These are phyloP conservation scores for Botrylloides violaceus DNA, from an alignment of 23 tunicate species.

Conservation along the genomic window DNA sequence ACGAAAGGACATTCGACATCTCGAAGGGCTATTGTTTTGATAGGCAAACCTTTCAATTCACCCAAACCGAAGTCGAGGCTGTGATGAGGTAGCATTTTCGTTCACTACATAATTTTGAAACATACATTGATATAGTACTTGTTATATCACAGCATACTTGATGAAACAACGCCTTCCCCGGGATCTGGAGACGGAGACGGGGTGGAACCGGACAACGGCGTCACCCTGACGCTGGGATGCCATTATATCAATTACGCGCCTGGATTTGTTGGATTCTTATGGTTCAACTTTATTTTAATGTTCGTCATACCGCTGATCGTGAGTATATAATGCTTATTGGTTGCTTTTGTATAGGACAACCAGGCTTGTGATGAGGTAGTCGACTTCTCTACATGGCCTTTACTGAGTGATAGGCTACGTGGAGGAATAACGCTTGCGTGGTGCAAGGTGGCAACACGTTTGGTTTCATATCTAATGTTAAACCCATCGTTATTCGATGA, in stretches of 20 bases:
- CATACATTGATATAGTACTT: too few species aligned
- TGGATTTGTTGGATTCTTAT: slow-evolving; percentile 16
- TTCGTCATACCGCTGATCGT: slow-evolving; percentile 20
- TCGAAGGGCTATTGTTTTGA: not conserved
- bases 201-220: not conserved
- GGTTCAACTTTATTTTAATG: slow-evolving; percentile 22
- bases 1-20: not conserved
- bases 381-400: too few species aligned
- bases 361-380: too few species aligned
- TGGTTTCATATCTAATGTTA: too few species aligned
- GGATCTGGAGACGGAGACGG: not conserved
- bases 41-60: not conserved
- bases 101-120: too few species aligned
- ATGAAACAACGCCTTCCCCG: not conserved
- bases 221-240: not conserved
- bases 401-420: too few species aligned
- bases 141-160: too few species aligned
- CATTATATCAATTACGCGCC: slow-evolving; percentile 10
- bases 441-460: too few species aligned
- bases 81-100: too few species aligned
- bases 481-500: too few species aligned
- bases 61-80: not conserved
- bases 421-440: too few species aligned
- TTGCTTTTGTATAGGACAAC: too few species aligned
- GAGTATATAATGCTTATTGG: slow-evolving; percentile 4